Conservation (phyloP, 2,113 vertebrate genomes). For the Casuarius casuarius region DNA sequence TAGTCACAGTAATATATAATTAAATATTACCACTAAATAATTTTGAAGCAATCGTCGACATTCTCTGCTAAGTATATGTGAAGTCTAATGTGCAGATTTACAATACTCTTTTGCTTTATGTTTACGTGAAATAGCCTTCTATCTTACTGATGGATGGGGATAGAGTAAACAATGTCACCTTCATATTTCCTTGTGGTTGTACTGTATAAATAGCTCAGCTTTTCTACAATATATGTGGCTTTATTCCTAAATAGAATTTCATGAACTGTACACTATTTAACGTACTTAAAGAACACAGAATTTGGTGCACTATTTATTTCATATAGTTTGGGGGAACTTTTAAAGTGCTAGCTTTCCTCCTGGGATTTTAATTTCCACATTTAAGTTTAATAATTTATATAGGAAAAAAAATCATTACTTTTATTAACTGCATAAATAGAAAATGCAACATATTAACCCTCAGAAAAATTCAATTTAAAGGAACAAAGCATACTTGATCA, state of each 20-base stretch:
- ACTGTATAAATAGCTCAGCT: not conserved
- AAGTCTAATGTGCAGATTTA: not conserved
- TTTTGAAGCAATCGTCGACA: not conserved
- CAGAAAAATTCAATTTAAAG: not conserved
- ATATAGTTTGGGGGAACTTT: not conserved
- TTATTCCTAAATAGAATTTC: not conserved
- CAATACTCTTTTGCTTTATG: not conserved
- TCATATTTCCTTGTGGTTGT: not conserved
- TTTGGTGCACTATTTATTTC: not conserved
- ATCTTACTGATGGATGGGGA: not conserved
- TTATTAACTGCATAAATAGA: not conserved
- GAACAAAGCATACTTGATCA: not conserved
- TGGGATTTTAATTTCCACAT: not conserved
- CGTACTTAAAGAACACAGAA: not conserved
- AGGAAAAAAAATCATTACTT: not conserved
- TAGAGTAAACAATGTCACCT: slow-evolving; percentile 18
- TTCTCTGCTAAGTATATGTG: not conserved
- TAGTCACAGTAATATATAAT: not conserved
- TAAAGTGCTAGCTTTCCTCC: not conserved
- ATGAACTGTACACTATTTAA: not conserved
- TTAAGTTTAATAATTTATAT: not conserved
- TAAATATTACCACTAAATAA: not conserved
- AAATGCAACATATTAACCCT: not conserved
- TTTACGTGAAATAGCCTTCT: not conserved
- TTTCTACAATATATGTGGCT: not conserved